A percentile compares a stretch with the other conserved stretches of the same genome.
Evolutionary conservation across 2,797 vertebrate genomes (phyloP).

Genomic region (Ataeniobius toweri): DNA sequence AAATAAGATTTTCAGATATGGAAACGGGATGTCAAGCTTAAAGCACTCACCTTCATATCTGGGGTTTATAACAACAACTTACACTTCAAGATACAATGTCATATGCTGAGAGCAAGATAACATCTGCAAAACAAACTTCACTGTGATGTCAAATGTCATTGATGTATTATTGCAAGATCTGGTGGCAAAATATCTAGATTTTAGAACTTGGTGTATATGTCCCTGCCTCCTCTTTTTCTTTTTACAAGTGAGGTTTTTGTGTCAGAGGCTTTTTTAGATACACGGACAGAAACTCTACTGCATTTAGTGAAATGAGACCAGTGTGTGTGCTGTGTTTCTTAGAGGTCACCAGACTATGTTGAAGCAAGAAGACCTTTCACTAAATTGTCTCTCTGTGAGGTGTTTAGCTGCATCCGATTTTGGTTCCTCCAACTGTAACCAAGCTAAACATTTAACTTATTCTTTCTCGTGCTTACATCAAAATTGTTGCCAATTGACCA

Average conservation of each 20-base stretch:
- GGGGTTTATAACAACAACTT: background rate
- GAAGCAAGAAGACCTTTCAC: constrained; percentile 30
- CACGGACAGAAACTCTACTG: constrained; percentile 77
- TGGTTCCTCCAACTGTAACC: constrained; percentile 29
- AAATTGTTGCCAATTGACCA: constrained; percentile 59
- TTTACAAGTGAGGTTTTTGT: constrained; percentile 82
- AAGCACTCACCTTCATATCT: background rate
- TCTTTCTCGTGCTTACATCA: constrained; percentile 63
- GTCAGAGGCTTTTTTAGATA: constrained; percentile 88
- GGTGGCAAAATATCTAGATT: background rate
- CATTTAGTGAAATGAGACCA: constrained; percentile 72
- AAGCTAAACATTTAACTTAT: constrained; percentile 37
- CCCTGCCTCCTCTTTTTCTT: constrained; percentile 48
- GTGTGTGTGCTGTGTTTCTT: constrained; percentile 42
- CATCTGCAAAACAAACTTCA: background rate
- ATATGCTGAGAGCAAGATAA: background rate
- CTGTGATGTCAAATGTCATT: too few species aligned
- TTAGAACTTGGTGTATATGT: background rate
- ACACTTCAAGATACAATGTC: background rate
- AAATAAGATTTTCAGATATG: background rate
- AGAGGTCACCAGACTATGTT: constrained; percentile 64
- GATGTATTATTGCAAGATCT: background rate
- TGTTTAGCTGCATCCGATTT: constrained; percentile 30
- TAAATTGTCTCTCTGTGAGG: constrained; percentile 12
- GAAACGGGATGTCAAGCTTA: background rate